Conservation (phyloP, 2,888 invertebrate species). For the Lasioglossum zephyrum region DNA sequence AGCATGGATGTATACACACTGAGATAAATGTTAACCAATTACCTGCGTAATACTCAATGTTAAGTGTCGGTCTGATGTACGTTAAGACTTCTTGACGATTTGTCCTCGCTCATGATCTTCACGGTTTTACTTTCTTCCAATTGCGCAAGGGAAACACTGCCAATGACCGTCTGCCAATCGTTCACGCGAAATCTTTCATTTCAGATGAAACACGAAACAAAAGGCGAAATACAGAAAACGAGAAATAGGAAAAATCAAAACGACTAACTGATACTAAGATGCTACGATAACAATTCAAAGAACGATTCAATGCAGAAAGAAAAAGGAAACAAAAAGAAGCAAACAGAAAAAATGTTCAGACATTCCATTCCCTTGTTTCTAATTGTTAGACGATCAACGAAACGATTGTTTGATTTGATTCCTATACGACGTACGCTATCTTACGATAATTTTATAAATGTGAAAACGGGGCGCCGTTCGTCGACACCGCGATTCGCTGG, state of each 20-base stretch:
- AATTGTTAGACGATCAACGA: slow-evolving; percentile 44
- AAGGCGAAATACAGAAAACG: neutral
- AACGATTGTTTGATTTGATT: slow-evolving; percentile 44
- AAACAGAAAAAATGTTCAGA: slow-evolving; percentile 22
- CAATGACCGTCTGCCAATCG: slow-evolving; percentile 54
- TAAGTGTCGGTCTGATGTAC: slow-evolving; percentile 47
- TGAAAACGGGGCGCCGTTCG: slow-evolving; percentile 27
- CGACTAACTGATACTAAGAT: neutral
- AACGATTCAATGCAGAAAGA: neutral
- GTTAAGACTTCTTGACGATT: slow-evolving; percentile 48
- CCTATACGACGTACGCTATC: slow-evolving; percentile 35
- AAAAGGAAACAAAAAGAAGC: neutral
- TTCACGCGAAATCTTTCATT: slow-evolving; percentile 41
- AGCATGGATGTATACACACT: slow-evolving; percentile 64
- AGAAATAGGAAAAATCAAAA: neutral
- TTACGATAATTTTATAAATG: slow-evolving; percentile 48
- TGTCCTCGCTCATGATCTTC: slow-evolving; percentile 42
- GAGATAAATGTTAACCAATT: slow-evolving; percentile 65
- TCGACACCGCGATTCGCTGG: slow-evolving; percentile 24
- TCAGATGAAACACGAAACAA: neutral
- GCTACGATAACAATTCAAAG: slow-evolving; percentile 10
- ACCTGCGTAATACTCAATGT: slow-evolving; percentile 59
- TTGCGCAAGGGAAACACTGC: slow-evolving; percentile 40
- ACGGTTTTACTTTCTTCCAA: slow-evolving; percentile 53
- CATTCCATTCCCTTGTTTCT: slow-evolving; percentile 49